These are phyloP conservation scores for Sula dactylatra DNA, from an alignment of 2,113 vertebrate genomes.

Conservation along the genomic window DNA sequence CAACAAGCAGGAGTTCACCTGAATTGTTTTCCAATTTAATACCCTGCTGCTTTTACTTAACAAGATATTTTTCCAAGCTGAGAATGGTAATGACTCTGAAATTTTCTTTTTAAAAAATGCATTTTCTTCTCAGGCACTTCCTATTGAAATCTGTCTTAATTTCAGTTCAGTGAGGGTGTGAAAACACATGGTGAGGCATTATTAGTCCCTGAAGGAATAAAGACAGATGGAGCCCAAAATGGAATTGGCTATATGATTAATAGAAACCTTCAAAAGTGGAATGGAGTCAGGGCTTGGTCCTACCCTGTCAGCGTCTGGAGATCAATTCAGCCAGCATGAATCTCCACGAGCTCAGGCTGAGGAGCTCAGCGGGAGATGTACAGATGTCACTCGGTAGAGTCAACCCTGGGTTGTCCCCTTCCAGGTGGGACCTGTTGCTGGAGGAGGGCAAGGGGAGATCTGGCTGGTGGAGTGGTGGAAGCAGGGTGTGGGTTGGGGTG, in stretches of 20 bases:
- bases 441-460: background rate
- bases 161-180: slow-evolving; percentile 68
- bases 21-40: slow-evolving; percentile 37
- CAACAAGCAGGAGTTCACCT: background rate
- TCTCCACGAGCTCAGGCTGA: background rate
- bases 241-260: slow-evolving; percentile 74
- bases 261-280: slow-evolving; percentile 67
- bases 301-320: background rate
- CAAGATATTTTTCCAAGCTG: slow-evolving; percentile 27
- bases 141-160: slow-evolving; percentile 73
- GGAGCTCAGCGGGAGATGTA: background rate
- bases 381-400: background rate
- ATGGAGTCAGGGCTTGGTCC: slow-evolving; percentile 49
- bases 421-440: background rate
- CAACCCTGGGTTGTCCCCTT: background rate
- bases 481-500: fast-evolving
- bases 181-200: slow-evolving; percentile 70
- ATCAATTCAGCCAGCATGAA: background rate
- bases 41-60: slow-evolving; percentile 28
- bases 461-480: background rate
- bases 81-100: slow-evolving; percentile 22
- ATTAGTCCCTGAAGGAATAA: slow-evolving; percentile 73
- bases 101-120: slow-evolving; percentile 28
- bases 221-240: slow-evolving; percentile 76
- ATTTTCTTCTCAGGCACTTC: slow-evolving; percentile 64